These are phyloP conservation scores for Athetis lepigone DNA, from an alignment of 2,888 invertebrate species.

Conservation along the genomic window DNA sequence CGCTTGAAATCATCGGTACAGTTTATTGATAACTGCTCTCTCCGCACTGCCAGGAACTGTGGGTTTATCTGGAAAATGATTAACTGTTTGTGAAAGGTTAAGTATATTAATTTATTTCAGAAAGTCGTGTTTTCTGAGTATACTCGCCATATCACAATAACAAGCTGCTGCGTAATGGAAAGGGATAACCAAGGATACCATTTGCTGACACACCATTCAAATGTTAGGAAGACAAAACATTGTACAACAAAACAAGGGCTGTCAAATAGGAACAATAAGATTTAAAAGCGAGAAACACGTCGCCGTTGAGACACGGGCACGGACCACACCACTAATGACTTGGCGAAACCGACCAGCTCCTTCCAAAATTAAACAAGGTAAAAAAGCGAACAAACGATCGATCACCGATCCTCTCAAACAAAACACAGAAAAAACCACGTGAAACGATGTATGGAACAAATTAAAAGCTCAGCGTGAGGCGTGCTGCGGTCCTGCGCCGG, in stretches of 20 bases:
- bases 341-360: constrained; percentile 86
- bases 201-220: constrained; percentile 45
- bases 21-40: constrained; percentile 54
- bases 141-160: constrained; percentile 10
- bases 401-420: constrained; percentile 86
- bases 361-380: constrained; percentile 88
- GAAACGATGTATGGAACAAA: constrained; percentile 89
- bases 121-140: constrained; percentile 9
- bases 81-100: constrained; percentile 24
- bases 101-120: constrained; percentile 14
- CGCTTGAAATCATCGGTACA: constrained; percentile 42
- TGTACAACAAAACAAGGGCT: constrained; percentile 70
- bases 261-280: constrained; percentile 77
- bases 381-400: constrained; percentile 88
- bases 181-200: constrained; percentile 36
- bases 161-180: constrained; percentile 13
- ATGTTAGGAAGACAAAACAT: constrained; percentile 56
- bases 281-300: constrained; percentile 73
- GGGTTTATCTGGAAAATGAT: constrained; percentile 41
- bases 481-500: constrained; percentile 57
- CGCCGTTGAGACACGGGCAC: constrained; percentile 41
- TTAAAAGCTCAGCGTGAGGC: constrained; percentile 90
- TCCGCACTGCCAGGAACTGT: constrained; percentile 42
- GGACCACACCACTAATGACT: constrained; percentile 84
- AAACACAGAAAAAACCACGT: constrained; percentile 86